Evolutionary conservation across 2,888 invertebrate species (phyloP), one percentile per base, ranked within the genome.

Genomic region (Polydrusus pterygomalis): DNA sequence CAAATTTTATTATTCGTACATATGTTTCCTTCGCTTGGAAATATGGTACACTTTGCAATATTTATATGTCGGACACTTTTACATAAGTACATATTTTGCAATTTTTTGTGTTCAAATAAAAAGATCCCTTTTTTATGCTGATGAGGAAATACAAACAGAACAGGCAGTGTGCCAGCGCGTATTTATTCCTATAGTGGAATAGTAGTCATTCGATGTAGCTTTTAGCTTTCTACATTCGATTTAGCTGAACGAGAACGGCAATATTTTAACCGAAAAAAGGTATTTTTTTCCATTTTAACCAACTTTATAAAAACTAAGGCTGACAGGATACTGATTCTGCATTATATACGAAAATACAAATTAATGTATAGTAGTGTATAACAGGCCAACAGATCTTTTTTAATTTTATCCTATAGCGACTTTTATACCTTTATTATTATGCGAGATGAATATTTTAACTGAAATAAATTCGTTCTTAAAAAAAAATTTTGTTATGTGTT

Each of bases 111-210:
- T 49, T 49, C 15, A 17, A 49, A 18, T 18, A 9, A 17, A 49
- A 49, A 13, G 49, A 49, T 49, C 3, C 49, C n/a, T 43, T 49
- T 49, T 49, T 49, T 49, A 49, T 49, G 49, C 15, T 49, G 49
- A 49, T 15, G 43, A 43, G 13, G 18, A 6, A 7, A 49, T 49
- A 49, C 49, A 49, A 49, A 43, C 49, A 17, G 7, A 17, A 18
- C 15, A 49, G 49, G 17, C 49, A 18, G 45, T 13, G 5, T 45
- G 45, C 45, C 45, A n/a, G 7, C 15, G 45, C 15, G 45, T n/a
- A n/a, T 8, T 45, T 45, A 0, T 45, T 15, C 15, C 45, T 45
- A n/a, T n/a, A 10, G 15, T 11, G 45, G 15, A 45, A 45, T 45
- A 45, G 7, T 45, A 45, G n/a, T 15, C 5, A n/a, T 45, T 45